Percentiles rank a stretch among this genome's conserved stretches.
Conservation (phyloP, 1,140 invertebrate species). For the Cotesia typhae region DNA sequence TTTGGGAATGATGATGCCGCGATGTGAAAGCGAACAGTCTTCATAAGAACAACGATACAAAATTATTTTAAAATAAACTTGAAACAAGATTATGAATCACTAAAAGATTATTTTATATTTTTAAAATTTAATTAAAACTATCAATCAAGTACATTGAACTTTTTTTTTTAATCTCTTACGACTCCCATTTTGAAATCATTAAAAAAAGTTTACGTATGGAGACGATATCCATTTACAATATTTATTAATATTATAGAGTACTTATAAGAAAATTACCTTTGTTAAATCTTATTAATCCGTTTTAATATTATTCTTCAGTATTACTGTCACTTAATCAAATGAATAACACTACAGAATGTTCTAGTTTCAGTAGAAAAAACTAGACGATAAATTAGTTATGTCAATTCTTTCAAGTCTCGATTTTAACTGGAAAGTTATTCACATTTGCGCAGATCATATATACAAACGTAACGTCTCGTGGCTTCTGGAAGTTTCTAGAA, state of each 20-base stretch:
- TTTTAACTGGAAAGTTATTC: slow-evolving; percentile 38
- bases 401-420: slow-evolving; percentile 30
- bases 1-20: slow-evolving; percentile 38
- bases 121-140: neutral
- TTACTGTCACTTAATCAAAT: slow-evolving; percentile 7
- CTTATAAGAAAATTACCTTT: slow-evolving; percentile 29
- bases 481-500: slow-evolving; percentile 41
- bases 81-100: slow-evolving; percentile 3
- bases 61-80: slow-evolving; percentile 30
- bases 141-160: neutral
- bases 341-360: neutral
- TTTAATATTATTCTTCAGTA: slow-evolving; percentile 13
- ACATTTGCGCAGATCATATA: slow-evolving; percentile 39
- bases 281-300: neutral
- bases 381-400: neutral
- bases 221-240: slow-evolving; percentile 6
- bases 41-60: slow-evolving; percentile 3
- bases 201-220: neutral
- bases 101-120: too few relatives aligned
- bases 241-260: slow-evolving; percentile 11
- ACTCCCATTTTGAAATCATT: slow-evolving; percentile 30
- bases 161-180: slow-evolving; percentile 3
- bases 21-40: slow-evolving; percentile 25
- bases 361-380: neutral
- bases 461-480: slow-evolving; percentile 37